Percentiles rank a stretch among this genome's conserved stretches.
These are phyloP conservation scores for Bradysia coprophila DNA, from an alignment of 1,140 invertebrate genomes.

Conservation along the genomic window DNA sequence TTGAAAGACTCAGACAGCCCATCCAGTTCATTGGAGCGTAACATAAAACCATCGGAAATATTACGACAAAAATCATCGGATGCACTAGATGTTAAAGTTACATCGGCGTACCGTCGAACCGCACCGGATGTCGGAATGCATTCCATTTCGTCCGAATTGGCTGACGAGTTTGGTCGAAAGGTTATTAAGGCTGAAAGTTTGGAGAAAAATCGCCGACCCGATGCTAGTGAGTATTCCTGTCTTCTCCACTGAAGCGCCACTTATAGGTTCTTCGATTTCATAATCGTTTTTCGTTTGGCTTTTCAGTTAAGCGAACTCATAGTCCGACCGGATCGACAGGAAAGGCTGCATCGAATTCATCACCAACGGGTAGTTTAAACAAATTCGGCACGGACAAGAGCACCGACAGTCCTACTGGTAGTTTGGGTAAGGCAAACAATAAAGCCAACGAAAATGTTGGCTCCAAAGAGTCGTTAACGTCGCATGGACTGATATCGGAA, in stretches of 20 bases:
- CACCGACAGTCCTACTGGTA: slow-evolving; percentile 12
- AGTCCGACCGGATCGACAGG: slow-evolving; percentile 11
- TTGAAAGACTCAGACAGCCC: slow-evolving; percentile 10
- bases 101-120: slow-evolving; percentile 15
- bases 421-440: slow-evolving; percentile 8
- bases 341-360: slow-evolving; percentile 1
- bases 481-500: slow-evolving; percentile 20
- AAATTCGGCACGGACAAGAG: neutral
- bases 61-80: slow-evolving; percentile 21
- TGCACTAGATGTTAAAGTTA: slow-evolving; percentile 15
- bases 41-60: slow-evolving; percentile 23
- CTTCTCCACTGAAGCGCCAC: neutral
- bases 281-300: neutral
- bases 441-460: slow-evolving; percentile 11
- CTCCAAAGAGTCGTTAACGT: slow-evolving; percentile 21
- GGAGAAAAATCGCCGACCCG: slow-evolving; percentile 14
- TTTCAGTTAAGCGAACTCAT: slow-evolving; percentile 3
- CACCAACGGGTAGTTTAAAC: neutral
- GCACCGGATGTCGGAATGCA: slow-evolving; percentile 19
- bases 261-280: too few species aligned
- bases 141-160: slow-evolving; percentile 16
- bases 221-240: neutral
- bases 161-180: slow-evolving; percentile 21
- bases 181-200: slow-evolving; percentile 17
- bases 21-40: slow-evolving; percentile 19